Percentiles rank a stretch among this genome's conserved stretches.
These are phyloP conservation scores for Halcyon smyrnensis DNA, from an alignment of 2,797 vertebrate genomes.

Conservation along the genomic window DNA sequence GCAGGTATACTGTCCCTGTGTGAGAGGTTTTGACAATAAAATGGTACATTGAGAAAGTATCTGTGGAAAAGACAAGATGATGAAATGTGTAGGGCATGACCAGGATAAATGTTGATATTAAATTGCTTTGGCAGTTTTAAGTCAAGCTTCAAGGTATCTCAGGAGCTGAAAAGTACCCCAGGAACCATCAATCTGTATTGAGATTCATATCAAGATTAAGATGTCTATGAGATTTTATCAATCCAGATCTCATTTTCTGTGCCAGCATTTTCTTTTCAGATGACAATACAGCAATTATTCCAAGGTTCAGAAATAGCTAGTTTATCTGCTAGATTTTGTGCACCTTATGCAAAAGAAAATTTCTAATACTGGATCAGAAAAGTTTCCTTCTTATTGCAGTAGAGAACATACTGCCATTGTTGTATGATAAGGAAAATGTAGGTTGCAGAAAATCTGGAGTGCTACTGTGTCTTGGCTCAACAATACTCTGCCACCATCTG, in stretches of 20 bases:
- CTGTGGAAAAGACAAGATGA: not conserved
- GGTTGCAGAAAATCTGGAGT: conserved; percentile 16
- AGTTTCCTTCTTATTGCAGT: not conserved
- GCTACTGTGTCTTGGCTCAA: conserved; percentile 11
- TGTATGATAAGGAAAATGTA: not conserved
- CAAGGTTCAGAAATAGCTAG: not conserved
- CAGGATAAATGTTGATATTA: not conserved
- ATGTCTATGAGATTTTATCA: not conserved
- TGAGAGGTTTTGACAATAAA: not conserved
- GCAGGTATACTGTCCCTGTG: not conserved
- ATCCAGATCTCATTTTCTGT: not conserved
- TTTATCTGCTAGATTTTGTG: not conserved
- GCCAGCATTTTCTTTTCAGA: not conserved
- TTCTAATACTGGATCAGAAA: not conserved
- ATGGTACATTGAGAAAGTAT: not conserved
- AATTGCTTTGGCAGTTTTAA: not conserved
- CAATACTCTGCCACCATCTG: not conserved
- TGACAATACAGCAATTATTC: not conserved
- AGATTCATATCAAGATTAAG: not conserved
- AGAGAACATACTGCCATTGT: not conserved
- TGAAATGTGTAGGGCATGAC: not conserved
- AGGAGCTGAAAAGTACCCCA: not conserved
- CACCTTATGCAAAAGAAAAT: not conserved
- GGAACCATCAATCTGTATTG: not conserved
- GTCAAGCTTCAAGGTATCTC: not conserved